phyloP scores from a whole-genome alignment of 2,888 invertebrate species.

The Muscina levida region DNA sequence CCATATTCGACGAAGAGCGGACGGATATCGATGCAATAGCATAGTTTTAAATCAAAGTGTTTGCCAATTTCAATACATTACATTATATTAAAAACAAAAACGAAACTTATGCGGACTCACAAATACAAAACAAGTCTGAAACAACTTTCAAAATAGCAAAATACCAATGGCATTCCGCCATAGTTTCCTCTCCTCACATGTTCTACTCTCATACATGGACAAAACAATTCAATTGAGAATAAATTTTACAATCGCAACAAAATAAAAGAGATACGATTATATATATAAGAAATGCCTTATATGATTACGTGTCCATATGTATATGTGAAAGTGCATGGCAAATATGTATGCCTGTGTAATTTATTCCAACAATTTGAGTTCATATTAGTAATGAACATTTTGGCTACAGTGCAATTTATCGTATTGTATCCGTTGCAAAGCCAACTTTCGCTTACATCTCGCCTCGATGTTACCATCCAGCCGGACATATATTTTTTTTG shows the following conservation, averaged over 20 bases:
- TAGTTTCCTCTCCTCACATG: conserved; percentile 48
- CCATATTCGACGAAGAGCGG: neutral
- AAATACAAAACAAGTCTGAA: conserved; percentile 25
- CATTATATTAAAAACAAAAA: conserved; percentile 47
- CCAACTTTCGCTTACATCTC: conserved; percentile 21
- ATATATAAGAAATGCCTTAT: too few species aligned
- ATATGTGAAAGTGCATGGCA: too few species aligned
- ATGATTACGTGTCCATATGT: too few species aligned
- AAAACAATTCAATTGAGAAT: neutral
- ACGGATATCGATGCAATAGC: neutral
- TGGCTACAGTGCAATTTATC: conserved; percentile 43
- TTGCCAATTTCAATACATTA: conserved; percentile 27
- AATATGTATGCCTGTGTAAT: neutral
- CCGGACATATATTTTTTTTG: too few species aligned
- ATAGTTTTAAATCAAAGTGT: conserved; percentile 46
- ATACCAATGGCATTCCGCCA: conserved; percentile 36
- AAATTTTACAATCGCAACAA: conserved; percentile 7
- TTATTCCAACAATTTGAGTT: conserved; percentile 17
- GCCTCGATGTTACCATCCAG: neutral
- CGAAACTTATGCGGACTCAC: neutral
- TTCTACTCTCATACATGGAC: too few species aligned
- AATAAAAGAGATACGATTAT: neutral
- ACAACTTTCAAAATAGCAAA: neutral
- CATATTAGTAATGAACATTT: conserved; percentile 50
- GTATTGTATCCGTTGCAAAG: neutral